Percentiles rank a stretch among this genome's conserved stretches.
These are phyloP conservation scores for Sebastes hubbsi DNA, from an alignment of 2,797 vertebrate genomes.

Conservation along the genomic window DNA sequence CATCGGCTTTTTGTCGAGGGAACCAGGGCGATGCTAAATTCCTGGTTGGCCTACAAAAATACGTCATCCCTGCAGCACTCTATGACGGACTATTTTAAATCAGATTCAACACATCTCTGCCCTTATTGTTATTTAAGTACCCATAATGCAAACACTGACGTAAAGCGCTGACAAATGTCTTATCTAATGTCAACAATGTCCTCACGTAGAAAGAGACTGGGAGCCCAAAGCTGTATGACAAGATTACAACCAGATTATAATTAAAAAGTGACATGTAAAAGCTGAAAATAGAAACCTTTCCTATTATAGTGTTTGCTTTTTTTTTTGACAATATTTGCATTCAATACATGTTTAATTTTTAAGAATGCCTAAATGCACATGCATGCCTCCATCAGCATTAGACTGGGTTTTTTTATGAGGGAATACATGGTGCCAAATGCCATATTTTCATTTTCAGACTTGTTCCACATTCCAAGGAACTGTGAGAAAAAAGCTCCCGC, in stretches of 20 bases:
- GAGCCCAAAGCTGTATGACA: neutral
- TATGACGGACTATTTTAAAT: neutral
- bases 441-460: constrained; percentile 16
- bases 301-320: neutral
- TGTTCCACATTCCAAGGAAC: neutral
- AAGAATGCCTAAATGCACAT: neutral
- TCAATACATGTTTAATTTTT: neutral
- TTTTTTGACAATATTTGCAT: neutral
- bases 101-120: neutral
- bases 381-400: constrained; percentile 37
- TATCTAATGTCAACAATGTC: neutral
- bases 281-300: neutral
- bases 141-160: neutral
- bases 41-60: no score
- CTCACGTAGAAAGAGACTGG: neutral
- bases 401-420: constrained; percentile 22
- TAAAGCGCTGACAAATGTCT: neutral
- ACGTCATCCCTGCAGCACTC: no score
- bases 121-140: neutral
- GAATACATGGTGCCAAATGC: constrained; percentile 1
- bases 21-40: no score
- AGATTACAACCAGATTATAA: neutral
- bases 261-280: neutral
- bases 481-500: neutral
- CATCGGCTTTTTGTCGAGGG: no score